Conservation (phyloP, 2,888 invertebrate genomes). For the Dryobotodes eremita region DNA sequence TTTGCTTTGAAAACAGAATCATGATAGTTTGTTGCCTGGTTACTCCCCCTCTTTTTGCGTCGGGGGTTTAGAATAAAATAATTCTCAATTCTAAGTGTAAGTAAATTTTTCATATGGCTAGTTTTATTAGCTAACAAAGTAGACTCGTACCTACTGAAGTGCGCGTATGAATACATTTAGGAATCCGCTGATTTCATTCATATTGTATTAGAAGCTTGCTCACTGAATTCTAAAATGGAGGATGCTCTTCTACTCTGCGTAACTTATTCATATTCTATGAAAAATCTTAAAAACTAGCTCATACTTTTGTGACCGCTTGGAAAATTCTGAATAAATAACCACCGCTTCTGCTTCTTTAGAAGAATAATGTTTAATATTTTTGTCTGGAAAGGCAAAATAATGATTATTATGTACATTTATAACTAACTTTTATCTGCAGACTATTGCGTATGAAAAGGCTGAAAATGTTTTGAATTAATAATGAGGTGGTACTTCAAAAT, state of each 20-base stretch:
- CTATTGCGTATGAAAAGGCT: constrained; percentile 18
- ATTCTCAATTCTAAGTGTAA: constrained; percentile 4
- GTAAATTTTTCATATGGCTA: neutral
- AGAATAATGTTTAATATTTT: no score
- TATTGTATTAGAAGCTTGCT: constrained; percentile 56
- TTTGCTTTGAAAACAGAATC: no score
- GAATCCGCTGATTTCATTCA: constrained; percentile 60
- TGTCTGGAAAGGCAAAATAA: constrained; percentile 7
- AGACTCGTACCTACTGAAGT: neutral
- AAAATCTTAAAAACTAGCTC: constrained; percentile 34
- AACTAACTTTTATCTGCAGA: constrained; percentile 37
- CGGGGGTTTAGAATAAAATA: neutral
- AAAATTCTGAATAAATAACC: constrained; percentile 21
- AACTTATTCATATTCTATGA: constrained; percentile 48
- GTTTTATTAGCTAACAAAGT: constrained; percentile 24
- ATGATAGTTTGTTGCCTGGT: no score
- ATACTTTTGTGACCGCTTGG: constrained; percentile 13
- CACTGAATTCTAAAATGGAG: constrained; percentile 62
- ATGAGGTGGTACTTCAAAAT: constrained; percentile 31
- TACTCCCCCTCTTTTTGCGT: no score
- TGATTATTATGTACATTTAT: constrained; percentile 17
- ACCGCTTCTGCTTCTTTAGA: no score
- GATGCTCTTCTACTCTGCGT: constrained; percentile 34
- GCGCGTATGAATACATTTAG: constrained; percentile 54
- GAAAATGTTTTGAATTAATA: constrained; percentile 31